These are phyloP conservation scores for Chelon auratus DNA, from an alignment of 2,797 vertebrate species.

Conservation along the genomic window DNA sequence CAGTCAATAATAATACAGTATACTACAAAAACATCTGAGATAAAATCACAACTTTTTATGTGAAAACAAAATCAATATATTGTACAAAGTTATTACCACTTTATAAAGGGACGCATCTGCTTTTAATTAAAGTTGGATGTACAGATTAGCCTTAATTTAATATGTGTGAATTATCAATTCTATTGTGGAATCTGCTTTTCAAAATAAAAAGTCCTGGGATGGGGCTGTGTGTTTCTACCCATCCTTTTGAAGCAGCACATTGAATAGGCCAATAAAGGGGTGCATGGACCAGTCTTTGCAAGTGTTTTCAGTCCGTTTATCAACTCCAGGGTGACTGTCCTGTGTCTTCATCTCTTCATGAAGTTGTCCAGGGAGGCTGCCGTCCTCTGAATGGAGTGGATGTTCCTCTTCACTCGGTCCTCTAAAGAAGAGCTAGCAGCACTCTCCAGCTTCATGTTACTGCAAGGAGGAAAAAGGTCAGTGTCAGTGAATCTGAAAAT, in stretches of 20 bases:
- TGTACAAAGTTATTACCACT: constrained; percentile 37
- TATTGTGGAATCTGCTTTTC: constrained; percentile 35
- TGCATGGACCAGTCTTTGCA: not conserved
- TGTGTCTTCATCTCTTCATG: constrained; percentile 88
- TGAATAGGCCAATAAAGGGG: not conserved
- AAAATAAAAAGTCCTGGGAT: constrained; percentile 40
- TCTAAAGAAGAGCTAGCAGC: constrained; percentile 91
- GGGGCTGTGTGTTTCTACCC: not conserved
- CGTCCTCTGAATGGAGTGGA: constrained; percentile 95
- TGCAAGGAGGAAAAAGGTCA: constrained; percentile 63
- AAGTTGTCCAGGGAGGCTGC: constrained; percentile 92
- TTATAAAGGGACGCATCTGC: not conserved
- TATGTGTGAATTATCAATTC: constrained; percentile 19
- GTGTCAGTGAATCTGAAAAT: constrained; percentile 11
- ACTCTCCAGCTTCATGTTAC: constrained; percentile 93
- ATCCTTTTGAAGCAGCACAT: not conserved
- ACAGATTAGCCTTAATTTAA: not conserved
- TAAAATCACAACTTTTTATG: constrained; percentile 27
- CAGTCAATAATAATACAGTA: constrained; percentile 32
- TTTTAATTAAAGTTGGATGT: constrained; percentile 1
- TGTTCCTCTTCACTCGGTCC: constrained; percentile 94
- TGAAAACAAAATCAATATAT: constrained; percentile 43
- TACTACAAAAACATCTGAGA: constrained; percentile 49
- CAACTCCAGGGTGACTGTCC: constrained; percentile 7
- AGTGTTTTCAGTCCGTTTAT: constrained; percentile 1